Base-by-base conservation (phyloP, 2,113 vertebrate genomes). In the Chaenogobius annularis region DNA sequence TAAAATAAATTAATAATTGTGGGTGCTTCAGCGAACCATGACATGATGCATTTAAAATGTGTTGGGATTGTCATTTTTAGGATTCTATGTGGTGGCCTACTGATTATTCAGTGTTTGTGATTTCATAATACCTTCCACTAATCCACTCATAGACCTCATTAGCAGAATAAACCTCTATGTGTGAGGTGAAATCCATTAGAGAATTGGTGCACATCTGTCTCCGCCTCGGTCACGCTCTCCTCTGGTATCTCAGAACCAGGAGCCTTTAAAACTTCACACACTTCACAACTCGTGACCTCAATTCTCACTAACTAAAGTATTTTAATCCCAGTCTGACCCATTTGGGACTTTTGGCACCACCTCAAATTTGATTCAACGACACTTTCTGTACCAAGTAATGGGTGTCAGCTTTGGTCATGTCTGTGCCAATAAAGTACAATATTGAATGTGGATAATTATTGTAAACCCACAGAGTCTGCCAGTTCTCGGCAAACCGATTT, bases 161-260 rank as follows among this genome's bases (percentile, higher is more conserved):
- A 66, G 35, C n/a, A 76, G 69, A 69, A 35, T 43, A 48, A 66
- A 20, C 40, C 31, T 26, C 23, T 43, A 19, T 65, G 43, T 55
- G 66, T 66, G 20, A 35, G 66, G 72, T 77, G 37, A 23, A 80
- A 81, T 47, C 77, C 78, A 88, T 90, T 85, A 88, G 80, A 65
- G 83, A 87, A 90, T 90, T 83, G 77, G 79, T 85, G 43, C 83
- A 84, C 88, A 91, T 85, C 90, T 70, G 68, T 61, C 56, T 75
- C 56, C 17, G 66, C 62, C 46, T 19, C 35, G 1, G 59, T 63
- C 35, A 43, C 35, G 19, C 61, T 72, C 64, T 72, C 66, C 58
- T 17, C 69, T 68, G 46, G 0, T 35, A 52, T 64, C 72, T 84
- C 19, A 74, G 59, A 66, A 79, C 52, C 69, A 7, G 50, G 26